Conservation (phyloP, 2,888 invertebrate species). For the Serrognathus titanus region DNA sequence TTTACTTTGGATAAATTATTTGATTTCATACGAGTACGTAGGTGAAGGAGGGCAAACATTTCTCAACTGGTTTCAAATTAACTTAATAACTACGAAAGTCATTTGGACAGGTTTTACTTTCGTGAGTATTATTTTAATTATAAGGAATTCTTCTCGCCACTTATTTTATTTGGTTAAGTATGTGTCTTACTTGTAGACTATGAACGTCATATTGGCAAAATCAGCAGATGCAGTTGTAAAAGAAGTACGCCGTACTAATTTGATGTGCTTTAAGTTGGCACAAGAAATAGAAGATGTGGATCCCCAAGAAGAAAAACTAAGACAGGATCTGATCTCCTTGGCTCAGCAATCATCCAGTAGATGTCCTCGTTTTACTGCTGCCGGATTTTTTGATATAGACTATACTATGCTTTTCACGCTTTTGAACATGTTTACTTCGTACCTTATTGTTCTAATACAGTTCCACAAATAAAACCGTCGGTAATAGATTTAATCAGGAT, state of each 20-base stretch:
- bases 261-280: neutral
- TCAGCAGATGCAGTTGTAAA: neutral
- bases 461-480: neutral
- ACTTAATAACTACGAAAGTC: neutral
- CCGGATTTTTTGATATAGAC: constrained; percentile 4
- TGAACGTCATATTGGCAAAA: neutral
- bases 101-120: no score
- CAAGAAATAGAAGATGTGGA: neutral
- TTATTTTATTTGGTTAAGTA: no score
- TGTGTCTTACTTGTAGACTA: neutral
- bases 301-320: neutral
- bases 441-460: neutral
- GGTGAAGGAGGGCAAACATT: neutral
- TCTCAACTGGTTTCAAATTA: neutral
- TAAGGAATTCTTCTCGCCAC: neutral
- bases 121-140: neutral
- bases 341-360: neutral
- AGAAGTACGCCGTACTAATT: neutral
- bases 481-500: no score
- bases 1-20: neutral
- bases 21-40: neutral
- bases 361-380: neutral
- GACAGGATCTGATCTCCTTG: neutral
- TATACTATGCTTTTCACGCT: neutral
- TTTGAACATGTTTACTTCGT: neutral